phyloP scores from a whole-genome alignment of 1,140 invertebrate species.

The Hetaerina americana region DNA sequence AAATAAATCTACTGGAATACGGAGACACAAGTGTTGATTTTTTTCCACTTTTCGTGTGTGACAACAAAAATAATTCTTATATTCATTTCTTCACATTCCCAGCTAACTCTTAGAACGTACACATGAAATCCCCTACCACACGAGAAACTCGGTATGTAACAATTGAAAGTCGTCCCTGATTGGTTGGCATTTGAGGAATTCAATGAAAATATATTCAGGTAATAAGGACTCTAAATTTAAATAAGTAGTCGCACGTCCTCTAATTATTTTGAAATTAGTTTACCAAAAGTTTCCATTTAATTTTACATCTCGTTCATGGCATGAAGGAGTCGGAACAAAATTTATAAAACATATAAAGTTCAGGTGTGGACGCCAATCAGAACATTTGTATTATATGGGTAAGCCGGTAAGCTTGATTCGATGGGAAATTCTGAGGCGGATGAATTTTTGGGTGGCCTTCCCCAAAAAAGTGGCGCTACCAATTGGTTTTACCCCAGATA shows the following conservation, averaged over 20 bases:
- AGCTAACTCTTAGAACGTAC: not conserved
- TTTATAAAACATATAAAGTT: not conserved
- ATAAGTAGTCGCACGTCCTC: not conserved
- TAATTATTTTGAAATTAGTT: not conserved
- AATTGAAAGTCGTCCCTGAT: not conserved
- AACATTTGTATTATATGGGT: not conserved
- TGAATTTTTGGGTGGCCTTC: no score
- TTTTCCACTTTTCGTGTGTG: not conserved
- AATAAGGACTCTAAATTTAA: not conserved
- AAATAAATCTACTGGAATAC: not conserved
- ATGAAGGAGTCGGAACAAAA: no score
- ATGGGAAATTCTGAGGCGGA: no score
- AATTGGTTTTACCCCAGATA: no score
- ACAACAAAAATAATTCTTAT: not conserved
- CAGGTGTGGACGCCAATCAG: not conserved
- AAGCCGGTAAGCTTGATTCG: not conserved
- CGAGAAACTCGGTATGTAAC: not conserved
- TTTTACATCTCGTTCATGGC: not conserved
- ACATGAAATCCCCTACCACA: not conserved
- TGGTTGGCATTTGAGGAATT: not conserved
- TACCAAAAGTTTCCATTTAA: not conserved
- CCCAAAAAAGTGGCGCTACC: no score
- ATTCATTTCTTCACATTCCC: not conserved
- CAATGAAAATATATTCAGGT: not conserved
- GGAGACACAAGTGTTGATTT: not conserved